Evolutionary conservation across 2,113 vertebrate species (phyloP).

Genomic region (Ictalurus furcatus): DNA sequence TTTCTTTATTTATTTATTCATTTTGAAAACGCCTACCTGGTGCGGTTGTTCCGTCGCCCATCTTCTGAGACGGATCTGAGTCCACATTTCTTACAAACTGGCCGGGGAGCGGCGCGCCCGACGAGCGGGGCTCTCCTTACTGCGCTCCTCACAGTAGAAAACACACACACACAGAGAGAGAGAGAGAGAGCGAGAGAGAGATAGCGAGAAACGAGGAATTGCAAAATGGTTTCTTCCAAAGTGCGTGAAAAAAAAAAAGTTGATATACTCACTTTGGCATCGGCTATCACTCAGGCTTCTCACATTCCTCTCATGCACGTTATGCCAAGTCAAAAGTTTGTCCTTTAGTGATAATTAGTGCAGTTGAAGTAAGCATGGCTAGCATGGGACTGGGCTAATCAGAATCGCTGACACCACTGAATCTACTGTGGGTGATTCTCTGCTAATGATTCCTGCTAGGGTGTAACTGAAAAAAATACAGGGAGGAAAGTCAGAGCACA

Average conservation of each 20-base stretch:
- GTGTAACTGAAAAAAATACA: conserved; percentile 9
- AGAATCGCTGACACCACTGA: conserved; percentile 38
- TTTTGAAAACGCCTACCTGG: conserved; percentile 64
- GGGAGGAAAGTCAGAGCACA: conserved; percentile 42
- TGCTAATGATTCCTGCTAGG: conserved; percentile 29
- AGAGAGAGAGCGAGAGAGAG: too few species aligned
- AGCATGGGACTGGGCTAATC: conserved; percentile 28
- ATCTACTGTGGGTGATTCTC: conserved; percentile 36
- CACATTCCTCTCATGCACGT: conserved; percentile 4
- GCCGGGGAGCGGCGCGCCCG: conserved; percentile 42
- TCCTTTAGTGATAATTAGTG: neutral
- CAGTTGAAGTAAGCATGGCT: conserved; percentile 27
- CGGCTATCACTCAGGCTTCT: neutral
- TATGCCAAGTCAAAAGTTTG: conserved; percentile 4
- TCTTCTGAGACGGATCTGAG: conserved; percentile 61
- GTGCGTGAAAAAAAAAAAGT: conserved; percentile 61
- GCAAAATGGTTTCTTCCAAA: conserved; percentile 76
- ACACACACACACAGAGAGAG: conserved; percentile 7
- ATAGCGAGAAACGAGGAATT: conserved; percentile 45
- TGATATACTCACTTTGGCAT: conserved; percentile 51
- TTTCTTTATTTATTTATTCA: neutral
- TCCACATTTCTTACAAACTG: conserved; percentile 37
- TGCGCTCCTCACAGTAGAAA: conserved; percentile 35
- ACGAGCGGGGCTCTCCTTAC: conserved; percentile 63
- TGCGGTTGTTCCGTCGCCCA: conserved; percentile 61